Conservation (phyloP, 2,113 vertebrate genomes). For the Ochotona curzoniae region DNA sequence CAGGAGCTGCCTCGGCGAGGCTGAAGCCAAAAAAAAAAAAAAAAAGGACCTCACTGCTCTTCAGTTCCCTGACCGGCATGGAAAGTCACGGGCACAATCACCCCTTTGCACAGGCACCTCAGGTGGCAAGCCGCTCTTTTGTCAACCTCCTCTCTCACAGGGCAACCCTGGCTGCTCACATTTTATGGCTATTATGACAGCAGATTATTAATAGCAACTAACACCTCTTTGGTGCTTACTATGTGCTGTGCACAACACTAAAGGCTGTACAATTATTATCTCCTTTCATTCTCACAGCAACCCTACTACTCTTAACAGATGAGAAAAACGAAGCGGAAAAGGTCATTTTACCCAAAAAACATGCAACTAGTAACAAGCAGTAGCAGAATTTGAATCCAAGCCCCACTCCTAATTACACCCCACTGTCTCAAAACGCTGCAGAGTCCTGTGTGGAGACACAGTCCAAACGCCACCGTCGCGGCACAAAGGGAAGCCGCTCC, state of each 20-base stretch:
- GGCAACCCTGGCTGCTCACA: neutral
- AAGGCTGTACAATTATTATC: neutral
- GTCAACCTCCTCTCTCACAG: conserved; percentile 20
- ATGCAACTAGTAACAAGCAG: conserved; percentile 11
- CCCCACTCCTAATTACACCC: neutral
- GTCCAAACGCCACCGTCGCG: neutral
- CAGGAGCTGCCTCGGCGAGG: conserved; percentile 54
- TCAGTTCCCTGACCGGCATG: conserved; percentile 19
- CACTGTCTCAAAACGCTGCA: neutral
- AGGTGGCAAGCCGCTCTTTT: conserved; percentile 24
- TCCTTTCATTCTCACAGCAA: conserved; percentile 47
- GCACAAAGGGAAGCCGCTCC: neutral
- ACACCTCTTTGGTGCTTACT: conserved; percentile 41
- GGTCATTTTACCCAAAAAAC: conserved; percentile 31
- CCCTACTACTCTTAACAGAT: neutral
- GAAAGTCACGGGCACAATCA: conserved; percentile 51
- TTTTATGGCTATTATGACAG: neutral
- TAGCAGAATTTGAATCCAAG: conserved; percentile 39
- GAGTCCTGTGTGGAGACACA: neutral
- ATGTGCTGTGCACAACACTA: conserved; percentile 21
- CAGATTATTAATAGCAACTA: conserved; percentile 21
- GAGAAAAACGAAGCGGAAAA: conserved; percentile 13
- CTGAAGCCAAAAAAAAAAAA: conserved; percentile 53
- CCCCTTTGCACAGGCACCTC: neutral
- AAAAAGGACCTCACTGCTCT: conserved; percentile 51